Conservation (phyloP, 2,888 invertebrate species). For the Euplagia quadripunctaria region DNA sequence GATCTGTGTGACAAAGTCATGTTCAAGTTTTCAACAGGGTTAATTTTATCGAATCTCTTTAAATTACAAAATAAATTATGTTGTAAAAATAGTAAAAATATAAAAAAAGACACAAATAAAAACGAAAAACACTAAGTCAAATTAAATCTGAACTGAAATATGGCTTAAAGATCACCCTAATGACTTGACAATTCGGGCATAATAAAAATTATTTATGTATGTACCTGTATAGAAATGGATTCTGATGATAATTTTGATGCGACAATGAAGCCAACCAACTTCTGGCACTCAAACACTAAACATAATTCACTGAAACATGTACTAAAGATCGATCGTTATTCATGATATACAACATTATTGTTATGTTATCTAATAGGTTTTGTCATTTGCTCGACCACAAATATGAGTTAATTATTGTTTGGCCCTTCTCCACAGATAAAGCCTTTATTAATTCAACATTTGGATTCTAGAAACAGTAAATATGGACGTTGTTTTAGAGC, state of each 20-base stretch:
- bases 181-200: no score
- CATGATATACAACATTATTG: background rate
- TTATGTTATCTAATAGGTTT: background rate
- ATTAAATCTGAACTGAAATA: no score
- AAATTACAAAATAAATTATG: no score
- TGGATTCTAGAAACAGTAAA: background rate
- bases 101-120: no score
- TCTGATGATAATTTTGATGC: no score
- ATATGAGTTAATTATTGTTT: background rate
- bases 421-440: background rate
- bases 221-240: background rate
- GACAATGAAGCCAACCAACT: background rate
- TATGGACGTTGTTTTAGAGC: background rate
- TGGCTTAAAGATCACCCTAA: no score
- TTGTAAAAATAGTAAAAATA: no score
- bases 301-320: background rate
- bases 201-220: background rate
- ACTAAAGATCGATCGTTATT: background rate
- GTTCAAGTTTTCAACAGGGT: no score
- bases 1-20: no score
- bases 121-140: no score
- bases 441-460: background rate
- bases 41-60: no score
- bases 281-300: background rate
- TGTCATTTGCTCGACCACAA: background rate